phyloP scores from a whole-genome alignment of 2,888 invertebrate species.

The Hypselothyrea guttata region DNA sequence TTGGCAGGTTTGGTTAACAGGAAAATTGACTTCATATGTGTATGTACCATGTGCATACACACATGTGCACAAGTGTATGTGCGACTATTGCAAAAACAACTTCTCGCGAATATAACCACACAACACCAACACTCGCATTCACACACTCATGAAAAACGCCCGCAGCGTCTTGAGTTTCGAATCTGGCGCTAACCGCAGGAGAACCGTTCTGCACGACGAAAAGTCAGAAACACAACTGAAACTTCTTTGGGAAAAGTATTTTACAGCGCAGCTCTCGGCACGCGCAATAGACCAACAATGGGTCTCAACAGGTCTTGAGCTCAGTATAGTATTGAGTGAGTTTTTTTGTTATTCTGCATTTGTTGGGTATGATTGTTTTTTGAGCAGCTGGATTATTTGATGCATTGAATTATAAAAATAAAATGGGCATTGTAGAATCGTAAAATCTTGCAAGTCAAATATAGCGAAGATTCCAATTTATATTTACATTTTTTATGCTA shows the following conservation, averaged over 20 bases:
- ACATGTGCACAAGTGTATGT: conserved; percentile 18
- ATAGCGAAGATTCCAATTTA: no score
- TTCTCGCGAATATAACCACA: conserved; percentile 54
- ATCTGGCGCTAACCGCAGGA: conserved; percentile 40
- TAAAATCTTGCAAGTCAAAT: no score
- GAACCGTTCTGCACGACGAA: conserved; percentile 79
- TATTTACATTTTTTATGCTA: no score
- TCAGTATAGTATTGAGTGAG: conserved; percentile 62
- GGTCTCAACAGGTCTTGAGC: conserved; percentile 74
- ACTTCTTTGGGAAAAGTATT: conserved; percentile 76
- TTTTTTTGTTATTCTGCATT: conserved; percentile 38
- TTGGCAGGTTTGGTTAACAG: conserved; percentile 75
- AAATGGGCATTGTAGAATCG: no score
- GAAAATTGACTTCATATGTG: conserved; percentile 68
- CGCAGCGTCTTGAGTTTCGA: conserved; percentile 49
- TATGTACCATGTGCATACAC: conserved; percentile 35
- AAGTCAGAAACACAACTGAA: conserved; percentile 80
- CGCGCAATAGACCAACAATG: conserved; percentile 75
- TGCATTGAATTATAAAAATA: no score
- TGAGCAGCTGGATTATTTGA: no score
- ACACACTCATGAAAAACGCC: conserved; percentile 43
- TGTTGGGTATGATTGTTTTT: conserved; percentile 33
- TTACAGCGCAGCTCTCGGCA: conserved; percentile 72
- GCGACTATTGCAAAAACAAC: conserved; percentile 45
- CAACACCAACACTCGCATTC: conserved; percentile 7